These are phyloP conservation scores for Patella pellucida DNA, from an alignment of 2,888 invertebrate species.

Conservation along the genomic window DNA sequence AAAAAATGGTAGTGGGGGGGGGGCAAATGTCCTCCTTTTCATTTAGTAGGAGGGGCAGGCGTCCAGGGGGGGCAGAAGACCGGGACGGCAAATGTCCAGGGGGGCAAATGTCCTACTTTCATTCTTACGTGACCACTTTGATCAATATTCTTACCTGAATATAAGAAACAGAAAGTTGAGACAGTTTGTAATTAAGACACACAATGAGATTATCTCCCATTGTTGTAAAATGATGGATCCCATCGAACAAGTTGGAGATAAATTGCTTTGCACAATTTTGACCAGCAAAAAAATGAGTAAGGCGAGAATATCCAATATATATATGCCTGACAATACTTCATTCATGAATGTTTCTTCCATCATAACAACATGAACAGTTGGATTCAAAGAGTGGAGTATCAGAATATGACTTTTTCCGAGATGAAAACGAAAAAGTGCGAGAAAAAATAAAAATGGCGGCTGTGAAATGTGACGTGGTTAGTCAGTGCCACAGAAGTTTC, in stretches of 20 bases:
- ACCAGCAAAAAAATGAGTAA: constrained; percentile 10
- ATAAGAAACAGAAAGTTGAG: constrained; percentile 6
- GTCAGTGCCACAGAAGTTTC: constrained; percentile 7
- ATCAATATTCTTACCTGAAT: neutral
- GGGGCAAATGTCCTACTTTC: too few relatives aligned
- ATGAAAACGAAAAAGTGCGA: neutral
- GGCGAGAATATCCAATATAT: constrained; percentile 7
- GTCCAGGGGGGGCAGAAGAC: too few relatives aligned
- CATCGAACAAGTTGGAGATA: constrained; percentile 9
- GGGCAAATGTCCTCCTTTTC: too few relatives aligned
- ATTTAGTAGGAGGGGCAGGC: too few relatives aligned
- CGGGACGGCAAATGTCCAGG: too few relatives aligned
- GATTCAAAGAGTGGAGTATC: constrained; percentile 12
- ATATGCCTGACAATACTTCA: constrained; percentile 11
- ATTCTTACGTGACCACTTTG: neutral
- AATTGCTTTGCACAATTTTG: constrained; percentile 10
- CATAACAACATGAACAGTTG: constrained; percentile 4
- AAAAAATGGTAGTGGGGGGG: too few relatives aligned
- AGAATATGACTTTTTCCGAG: constrained; percentile 10
- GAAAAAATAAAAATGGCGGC: constrained; percentile 11
- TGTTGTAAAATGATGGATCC: constrained; percentile 12
- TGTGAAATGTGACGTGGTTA: constrained; percentile 1
- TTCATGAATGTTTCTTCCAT: constrained; percentile 12
- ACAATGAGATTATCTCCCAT: constrained; percentile 8
- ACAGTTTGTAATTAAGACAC: constrained; percentile 9